Base-by-base conservation (phyloP, 2,113 vertebrate species). In the Rattus rattus region DNA sequence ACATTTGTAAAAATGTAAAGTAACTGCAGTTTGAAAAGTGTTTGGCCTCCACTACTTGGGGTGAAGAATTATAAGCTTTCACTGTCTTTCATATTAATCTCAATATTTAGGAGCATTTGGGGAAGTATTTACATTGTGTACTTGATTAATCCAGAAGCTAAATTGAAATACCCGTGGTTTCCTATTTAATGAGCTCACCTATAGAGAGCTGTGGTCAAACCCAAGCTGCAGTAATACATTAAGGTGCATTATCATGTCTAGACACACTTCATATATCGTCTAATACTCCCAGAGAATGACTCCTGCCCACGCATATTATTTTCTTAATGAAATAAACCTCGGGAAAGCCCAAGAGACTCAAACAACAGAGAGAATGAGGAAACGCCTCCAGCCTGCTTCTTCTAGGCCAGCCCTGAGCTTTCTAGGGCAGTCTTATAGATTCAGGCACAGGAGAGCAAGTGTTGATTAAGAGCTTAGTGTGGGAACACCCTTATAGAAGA, bases 281-380 rank as follows among this genome's bases (percentile, higher is more conserved):
- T 90, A 92, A 94, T 92, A 92, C 70, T 94, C 65, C 85, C 54
- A 76, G 67, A 92, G 88, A 90, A 81, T 86, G 61, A 36, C 76
- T 77, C 54, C 56, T 77, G 19, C 17, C 16, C 17, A 92, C 73
- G 2, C 43, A 43, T 2, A 7, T 33, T 80, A 30, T 52, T 83
- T 14, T 89, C 54, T 91, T 83, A 97, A 94, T 77, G 47, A 96
- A 97, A 92, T 69, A 96, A 97, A 65, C 12, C 36, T 88, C 96
- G 39, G 69, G 73, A 43, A 92, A 52, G 61, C 56, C 69, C 17
- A 10, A 0, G 72, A 91, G 91, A 86, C 79, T 69, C 24, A 54
- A 83, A 79, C 16, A 92, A 86, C 24, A 92, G 49, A 69, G 10
- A 90, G 2, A 92, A 52, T 7, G 16, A 61, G 12, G 95, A 86